A percentile compares a stretch with the other conserved stretches of the same genome.
phyloP scores from a whole-genome alignment of 1,140 invertebrate species.

The Steinernema feltiae region DNA sequence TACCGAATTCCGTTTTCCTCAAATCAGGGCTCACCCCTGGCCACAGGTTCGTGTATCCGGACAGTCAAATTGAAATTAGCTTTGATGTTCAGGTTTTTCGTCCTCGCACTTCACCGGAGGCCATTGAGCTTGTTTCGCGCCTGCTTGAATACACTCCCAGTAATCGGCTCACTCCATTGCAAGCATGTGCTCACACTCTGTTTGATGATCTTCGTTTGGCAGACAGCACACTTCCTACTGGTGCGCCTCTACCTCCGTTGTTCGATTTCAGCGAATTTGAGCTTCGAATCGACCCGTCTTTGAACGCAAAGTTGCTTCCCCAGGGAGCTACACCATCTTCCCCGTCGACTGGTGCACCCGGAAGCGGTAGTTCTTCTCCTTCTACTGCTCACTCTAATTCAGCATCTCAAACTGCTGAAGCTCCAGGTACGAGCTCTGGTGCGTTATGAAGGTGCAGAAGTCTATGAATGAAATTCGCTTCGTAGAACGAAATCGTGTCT shows the following conservation, averaged over 20 bases:
- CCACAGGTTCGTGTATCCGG: constrained; percentile 75
- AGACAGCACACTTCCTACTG: constrained; percentile 78
- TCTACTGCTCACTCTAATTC: background rate
- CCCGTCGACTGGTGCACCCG: background rate
- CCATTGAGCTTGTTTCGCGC: constrained; percentile 85
- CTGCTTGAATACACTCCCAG: constrained; percentile 93
- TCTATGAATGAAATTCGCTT: no score
- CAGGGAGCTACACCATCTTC: constrained; percentile 1
- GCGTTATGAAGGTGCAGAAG: no score
- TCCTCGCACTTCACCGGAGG: constrained; percentile 78
- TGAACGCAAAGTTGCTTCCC: background rate
- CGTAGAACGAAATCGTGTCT: background rate
- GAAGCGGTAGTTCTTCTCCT: background rate
- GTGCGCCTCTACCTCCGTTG: constrained; percentile 80
- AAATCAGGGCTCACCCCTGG: constrained; percentile 98
- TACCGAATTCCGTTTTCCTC: constrained; percentile 98
- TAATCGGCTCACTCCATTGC: constrained; percentile 80
- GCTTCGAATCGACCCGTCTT: background rate
- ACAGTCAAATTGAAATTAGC: background rate
- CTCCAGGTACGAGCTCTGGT: background rate
- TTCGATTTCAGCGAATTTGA: constrained; percentile 78
- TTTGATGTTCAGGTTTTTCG: background rate
- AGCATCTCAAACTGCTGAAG: background rate
- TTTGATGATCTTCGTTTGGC: constrained; percentile 90
- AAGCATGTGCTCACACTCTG: constrained; percentile 90